These are phyloP conservation scores for Cirrhinus mrigala DNA, from an alignment of 2,797 vertebrate genomes.

Conservation along the genomic window DNA sequence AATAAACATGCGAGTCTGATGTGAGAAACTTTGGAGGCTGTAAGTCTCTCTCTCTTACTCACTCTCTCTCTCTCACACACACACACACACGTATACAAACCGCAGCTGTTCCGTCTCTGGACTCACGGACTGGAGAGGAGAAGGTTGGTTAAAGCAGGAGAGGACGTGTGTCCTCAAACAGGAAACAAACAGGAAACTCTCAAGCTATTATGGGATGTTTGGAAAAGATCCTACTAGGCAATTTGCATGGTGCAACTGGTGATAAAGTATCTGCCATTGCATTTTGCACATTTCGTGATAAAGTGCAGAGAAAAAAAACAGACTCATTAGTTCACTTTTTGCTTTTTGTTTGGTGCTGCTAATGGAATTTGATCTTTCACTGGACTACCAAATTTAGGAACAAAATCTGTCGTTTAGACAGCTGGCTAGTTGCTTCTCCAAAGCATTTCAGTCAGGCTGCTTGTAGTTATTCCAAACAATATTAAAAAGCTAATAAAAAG, in stretches of 20 bases:
- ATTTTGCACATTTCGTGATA: not conserved
- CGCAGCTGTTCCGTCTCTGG: conserved; percentile 27
- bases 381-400: not conserved
- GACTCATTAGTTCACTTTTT: not conserved
- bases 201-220: conserved; percentile 53
- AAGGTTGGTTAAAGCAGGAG: conserved; percentile 25
- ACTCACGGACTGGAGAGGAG: conserved; percentile 24
- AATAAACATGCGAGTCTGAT: not conserved
- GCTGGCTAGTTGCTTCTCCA: not conserved
- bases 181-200: conserved; percentile 47
- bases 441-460: not conserved
- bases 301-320: conserved; percentile 5
- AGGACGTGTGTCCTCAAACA: conserved; percentile 16
- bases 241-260: conserved; percentile 16
- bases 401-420: not conserved
- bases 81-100: not conserved
- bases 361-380: not conserved
- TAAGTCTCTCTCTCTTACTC: not conserved
- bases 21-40: conserved; percentile 3
- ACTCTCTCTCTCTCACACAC: not conserved
- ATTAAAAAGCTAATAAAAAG: not conserved
- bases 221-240: conserved; percentile 4
- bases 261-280: not conserved
- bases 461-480: not conserved
- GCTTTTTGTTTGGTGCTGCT: too few species aligned